Base-by-base conservation (phyloP, 1,140 invertebrate species). In the Adelges cooleyi region DNA sequence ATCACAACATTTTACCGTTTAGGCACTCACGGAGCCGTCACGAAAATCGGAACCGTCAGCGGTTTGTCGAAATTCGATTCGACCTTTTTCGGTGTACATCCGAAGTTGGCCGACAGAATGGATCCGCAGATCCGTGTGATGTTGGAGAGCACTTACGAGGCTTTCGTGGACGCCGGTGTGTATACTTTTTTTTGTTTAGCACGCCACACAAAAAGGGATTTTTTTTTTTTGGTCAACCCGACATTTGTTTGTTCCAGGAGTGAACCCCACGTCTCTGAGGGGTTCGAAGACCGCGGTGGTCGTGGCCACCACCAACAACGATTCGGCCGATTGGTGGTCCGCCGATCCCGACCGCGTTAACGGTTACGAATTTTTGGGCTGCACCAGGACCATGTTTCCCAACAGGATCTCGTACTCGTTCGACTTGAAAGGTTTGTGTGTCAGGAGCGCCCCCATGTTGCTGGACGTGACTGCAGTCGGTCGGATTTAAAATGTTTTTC, bases 101-200 rank as follows among this genome's bases (percentile, higher is more conserved):
- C 85, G 1, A 93, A 94, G 76, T 90, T 96, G 74, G 92, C 93
- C 1, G 80, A 95, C 70, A 81, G 83, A 38, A 95, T 98, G 92
- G 95, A 98, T 74, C 94, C 95, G 5, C 90, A 96, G 75, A 77
- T 95, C 38, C 79, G 95, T 67, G 78, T 95, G 69, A 76, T 98
- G 27, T 79, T 98, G 3, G 95, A 98, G 77, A 73, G 86, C 13
- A 90, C 93, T 3, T 59, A 66, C 10, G 67, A 69, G 49, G 65
- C 65, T 5, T 52, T 69, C 29, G 38, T 68, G 0, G 67, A 69
- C 20, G 67, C 65, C 0, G 67, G 65, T 68, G 10, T 8, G 56
- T 22, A n/a, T n/a, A 18, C 18, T 20, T 13, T 48, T 48, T 11
- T 6, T 8, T 22, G 38, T 13, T 8, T 13, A 6, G 6, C 13